Base-by-base conservation (phyloP, 1,140 invertebrate genomes). In the Melitaea cinxia region DNA sequence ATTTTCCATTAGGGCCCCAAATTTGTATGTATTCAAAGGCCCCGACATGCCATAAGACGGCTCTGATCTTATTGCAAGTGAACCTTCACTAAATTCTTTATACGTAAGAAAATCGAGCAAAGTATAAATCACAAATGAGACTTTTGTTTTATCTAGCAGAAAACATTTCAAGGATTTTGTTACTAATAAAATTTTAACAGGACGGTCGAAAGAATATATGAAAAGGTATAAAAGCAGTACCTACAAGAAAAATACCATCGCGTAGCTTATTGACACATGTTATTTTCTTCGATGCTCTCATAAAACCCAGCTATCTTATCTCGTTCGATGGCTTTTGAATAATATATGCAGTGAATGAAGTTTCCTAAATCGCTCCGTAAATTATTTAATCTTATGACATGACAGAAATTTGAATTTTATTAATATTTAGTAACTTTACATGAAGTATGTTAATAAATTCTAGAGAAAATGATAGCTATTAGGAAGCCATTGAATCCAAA, bases 251-350 rank as follows among this genome's bases (percentile, higher is more conserved):
- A n/a, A 80, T 75, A 75, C 77, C 73, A 80, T 79, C 57, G 65
- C 55, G 68, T 30, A 59, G 50, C 73, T 69, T 80, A 80, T 79
- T 76, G 75, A 82, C 82, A 77, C 75, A 75, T 82, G 76, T 82
- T 82, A 78, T 81, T 83, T 80, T 77, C 73, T 62, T 52, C 62
- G 67, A 83, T 78, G 73, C 57, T 70, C 60, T 72, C 77, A 78
- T 80, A 83, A 83, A 85, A 82, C 68, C 70, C 50, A 72, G 69
- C 76, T 72, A 80, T 80, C 80, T 77, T 81, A 84, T 80, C 80
- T 81, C 19, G 53, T 68, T 70, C 68, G 70, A 68, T 78, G 72
- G 71, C 67, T 68, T 80, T 76, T 68, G 65, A 75, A 79, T 77
- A 77, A 83, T 72, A 73, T 80, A 73, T 70, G 61, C 66, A 59